Conservation (phyloP, 2,888 invertebrate genomes). For the Drosophila nr. perissopoda region DNA sequence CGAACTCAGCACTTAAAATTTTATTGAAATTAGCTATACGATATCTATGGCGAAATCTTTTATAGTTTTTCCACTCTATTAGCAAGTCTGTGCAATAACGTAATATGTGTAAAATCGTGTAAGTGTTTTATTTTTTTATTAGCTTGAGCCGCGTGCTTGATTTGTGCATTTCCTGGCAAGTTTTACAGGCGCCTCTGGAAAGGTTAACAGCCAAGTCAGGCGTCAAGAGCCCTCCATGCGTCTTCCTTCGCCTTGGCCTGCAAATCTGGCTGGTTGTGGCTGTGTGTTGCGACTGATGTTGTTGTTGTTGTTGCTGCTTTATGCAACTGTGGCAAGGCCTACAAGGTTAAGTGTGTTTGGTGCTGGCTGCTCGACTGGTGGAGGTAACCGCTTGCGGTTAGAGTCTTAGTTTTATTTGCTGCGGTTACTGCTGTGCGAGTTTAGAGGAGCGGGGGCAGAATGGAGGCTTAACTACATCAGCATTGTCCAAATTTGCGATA, state of each 20-base stretch:
- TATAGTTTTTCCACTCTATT: background rate
- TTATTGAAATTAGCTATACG: background rate
- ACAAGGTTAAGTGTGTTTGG: constrained; percentile 69
- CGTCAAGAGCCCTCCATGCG: constrained; percentile 40
- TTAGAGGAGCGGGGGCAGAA: background rate
- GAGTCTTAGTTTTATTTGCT: constrained; percentile 37
- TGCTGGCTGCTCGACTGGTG: constrained; percentile 39
- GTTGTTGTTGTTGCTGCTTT: constrained; percentile 26
- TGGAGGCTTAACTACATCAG: constrained; percentile 19
- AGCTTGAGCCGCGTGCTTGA: constrained; percentile 43
- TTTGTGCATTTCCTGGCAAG: constrained; percentile 70
- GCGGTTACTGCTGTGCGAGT: background rate
- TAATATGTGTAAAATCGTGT: constrained; percentile 1
- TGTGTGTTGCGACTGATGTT: constrained; percentile 10
- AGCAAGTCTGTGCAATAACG: background rate
- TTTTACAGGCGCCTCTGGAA: constrained; percentile 53
- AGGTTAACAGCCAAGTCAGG: constrained; percentile 64
- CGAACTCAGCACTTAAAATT: background rate
- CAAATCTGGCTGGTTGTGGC: constrained; percentile 27
- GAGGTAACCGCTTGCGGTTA: constrained; percentile 52
- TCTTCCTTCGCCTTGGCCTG: constrained; percentile 76
- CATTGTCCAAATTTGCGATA: constrained; percentile 35
- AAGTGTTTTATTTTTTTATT: constrained; percentile 2
- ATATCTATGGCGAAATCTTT: background rate
- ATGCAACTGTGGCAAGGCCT: constrained; percentile 81